Evolutionary conservation across 1,140 invertebrate species (phyloP).

Genomic region (Drosophila auraria): DNA sequence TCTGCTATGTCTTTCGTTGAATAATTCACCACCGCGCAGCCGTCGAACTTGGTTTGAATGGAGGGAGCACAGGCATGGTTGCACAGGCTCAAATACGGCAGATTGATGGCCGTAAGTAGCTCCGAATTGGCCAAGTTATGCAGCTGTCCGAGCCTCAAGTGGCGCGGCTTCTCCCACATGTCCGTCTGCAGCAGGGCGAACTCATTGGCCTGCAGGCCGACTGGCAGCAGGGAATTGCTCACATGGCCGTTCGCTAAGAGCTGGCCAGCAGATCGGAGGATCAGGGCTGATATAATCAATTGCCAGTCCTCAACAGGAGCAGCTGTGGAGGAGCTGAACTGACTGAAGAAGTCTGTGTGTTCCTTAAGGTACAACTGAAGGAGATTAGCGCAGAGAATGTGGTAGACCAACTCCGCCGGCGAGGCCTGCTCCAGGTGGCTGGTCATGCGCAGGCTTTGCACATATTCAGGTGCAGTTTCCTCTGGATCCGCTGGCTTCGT

Average conservation of each 20-base stretch:
- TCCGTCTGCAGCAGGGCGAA: slow-evolving; percentile 48
- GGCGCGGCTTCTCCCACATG: slow-evolving; percentile 55
- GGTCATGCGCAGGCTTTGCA: slow-evolving; percentile 57
- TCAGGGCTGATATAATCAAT: slow-evolving; percentile 50
- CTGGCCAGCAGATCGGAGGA: slow-evolving; percentile 65
- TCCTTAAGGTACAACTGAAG: slow-evolving; percentile 59
- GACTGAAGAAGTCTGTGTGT: slow-evolving; percentile 57
- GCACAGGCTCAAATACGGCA: slow-evolving; percentile 70
- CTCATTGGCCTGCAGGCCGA: slow-evolving; percentile 21
- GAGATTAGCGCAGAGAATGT: slow-evolving; percentile 60
- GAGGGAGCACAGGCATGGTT: slow-evolving; percentile 69
- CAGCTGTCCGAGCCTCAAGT: slow-evolving; percentile 50
- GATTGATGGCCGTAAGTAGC: slow-evolving; percentile 60
- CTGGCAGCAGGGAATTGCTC: slow-evolving; percentile 35
- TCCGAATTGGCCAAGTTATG: slow-evolving; percentile 43
- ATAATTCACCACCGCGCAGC: slow-evolving; percentile 43
- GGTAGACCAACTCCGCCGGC: slow-evolving; percentile 49
- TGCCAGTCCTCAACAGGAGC: slow-evolving; percentile 51
- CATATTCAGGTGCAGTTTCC: slow-evolving; percentile 20
- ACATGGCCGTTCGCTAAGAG: slow-evolving; percentile 70
- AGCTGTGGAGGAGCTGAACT: background rate
- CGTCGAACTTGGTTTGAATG: slow-evolving; percentile 57
- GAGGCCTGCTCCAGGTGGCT: slow-evolving; percentile 51
- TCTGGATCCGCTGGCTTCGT: background rate
- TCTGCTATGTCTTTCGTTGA: slow-evolving; percentile 24